Conservation (phyloP, 2,888 invertebrate species). For the Erebia ligea region DNA sequence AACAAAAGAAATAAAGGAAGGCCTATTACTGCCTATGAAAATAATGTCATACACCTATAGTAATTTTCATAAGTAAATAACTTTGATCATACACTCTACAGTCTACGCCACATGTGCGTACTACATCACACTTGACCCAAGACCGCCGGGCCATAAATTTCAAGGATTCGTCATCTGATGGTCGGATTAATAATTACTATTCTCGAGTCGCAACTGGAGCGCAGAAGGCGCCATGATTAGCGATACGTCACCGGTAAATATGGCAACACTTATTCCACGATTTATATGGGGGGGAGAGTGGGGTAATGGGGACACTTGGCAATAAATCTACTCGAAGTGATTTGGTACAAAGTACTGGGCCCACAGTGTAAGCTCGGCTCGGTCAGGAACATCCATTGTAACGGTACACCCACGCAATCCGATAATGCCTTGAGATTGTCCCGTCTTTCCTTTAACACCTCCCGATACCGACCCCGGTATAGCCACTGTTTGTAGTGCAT, state of each 20-base stretch:
- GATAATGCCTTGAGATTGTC: constrained; percentile 81
- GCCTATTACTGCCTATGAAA: background rate
- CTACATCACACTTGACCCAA: constrained; percentile 51
- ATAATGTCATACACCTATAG: background rate
- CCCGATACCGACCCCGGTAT: constrained; percentile 58
- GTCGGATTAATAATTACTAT: constrained; percentile 78
- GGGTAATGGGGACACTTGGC: constrained; percentile 71
- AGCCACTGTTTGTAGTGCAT: constrained; percentile 51
- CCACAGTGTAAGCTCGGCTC: constrained; percentile 74
- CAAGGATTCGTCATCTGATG: constrained; percentile 71
- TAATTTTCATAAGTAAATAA: background rate
- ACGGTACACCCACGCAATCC: constrained; percentile 75
- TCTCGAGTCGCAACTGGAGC: constrained; percentile 62
- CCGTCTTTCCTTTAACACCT: constrained; percentile 79
- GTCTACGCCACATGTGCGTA: constrained; percentile 42
- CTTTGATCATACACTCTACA: constrained; percentile 30
- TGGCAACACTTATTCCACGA: constrained; percentile 81
- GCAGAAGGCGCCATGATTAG: constrained; percentile 77
- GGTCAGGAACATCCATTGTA: constrained; percentile 78
- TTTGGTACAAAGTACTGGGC: constrained; percentile 81
- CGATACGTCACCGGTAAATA: constrained; percentile 81
- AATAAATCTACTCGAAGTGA: constrained; percentile 81
- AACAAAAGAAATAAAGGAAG: no score
- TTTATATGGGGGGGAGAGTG: constrained; percentile 75
- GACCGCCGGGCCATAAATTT: constrained; percentile 69